These are phyloP conservation scores for Eupithecia pulchellata DNA, from an alignment of 2,888 invertebrate genomes.

Conservation along the genomic window DNA sequence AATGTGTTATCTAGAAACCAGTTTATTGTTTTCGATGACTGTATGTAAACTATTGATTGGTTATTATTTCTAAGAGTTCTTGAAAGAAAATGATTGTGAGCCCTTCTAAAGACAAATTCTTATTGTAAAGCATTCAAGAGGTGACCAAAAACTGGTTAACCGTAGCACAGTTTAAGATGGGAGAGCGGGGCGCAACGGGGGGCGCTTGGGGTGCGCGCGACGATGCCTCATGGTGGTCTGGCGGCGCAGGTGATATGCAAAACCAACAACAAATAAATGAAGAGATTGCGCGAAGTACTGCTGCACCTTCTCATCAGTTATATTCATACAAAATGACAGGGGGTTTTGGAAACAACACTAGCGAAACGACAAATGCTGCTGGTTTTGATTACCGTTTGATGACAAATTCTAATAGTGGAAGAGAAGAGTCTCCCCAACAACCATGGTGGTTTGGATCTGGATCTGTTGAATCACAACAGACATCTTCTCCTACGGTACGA, in stretches of 20 bases:
- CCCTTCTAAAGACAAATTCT: constrained; percentile 57
- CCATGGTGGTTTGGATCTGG: constrained; percentile 91
- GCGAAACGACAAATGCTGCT: constrained; percentile 86
- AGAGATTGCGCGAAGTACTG: constrained; percentile 77
- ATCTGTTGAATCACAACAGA: constrained; percentile 84
- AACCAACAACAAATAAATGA: constrained; percentile 82
- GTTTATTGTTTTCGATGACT: constrained; percentile 57
- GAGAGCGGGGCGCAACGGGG: constrained; percentile 83
- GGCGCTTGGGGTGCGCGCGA: constrained; percentile 86
- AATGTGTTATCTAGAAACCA: constrained; percentile 55
- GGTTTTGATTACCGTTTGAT: constrained; percentile 91
- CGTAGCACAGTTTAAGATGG: constrained; percentile 78
- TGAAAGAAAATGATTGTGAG: constrained; percentile 68
- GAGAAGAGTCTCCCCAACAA: constrained; percentile 78
- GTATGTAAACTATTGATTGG: constrained; percentile 45
- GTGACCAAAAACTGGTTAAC: constrained; percentile 78
- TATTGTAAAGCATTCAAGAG: constrained; percentile 56
- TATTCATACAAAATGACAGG: constrained; percentile 95
- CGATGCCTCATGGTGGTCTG: constrained; percentile 85
- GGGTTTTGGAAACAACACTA: constrained; percentile 90
- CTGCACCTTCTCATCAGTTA: constrained; percentile 88
- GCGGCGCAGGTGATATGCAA: constrained; percentile 80
- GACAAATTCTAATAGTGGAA: constrained; percentile 83
- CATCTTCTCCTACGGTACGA: constrained; percentile 79
- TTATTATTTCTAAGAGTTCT: constrained; percentile 38